Evolutionary conservation across 2,888 invertebrate species (phyloP).

Genomic region (Conomelus anceps): DNA sequence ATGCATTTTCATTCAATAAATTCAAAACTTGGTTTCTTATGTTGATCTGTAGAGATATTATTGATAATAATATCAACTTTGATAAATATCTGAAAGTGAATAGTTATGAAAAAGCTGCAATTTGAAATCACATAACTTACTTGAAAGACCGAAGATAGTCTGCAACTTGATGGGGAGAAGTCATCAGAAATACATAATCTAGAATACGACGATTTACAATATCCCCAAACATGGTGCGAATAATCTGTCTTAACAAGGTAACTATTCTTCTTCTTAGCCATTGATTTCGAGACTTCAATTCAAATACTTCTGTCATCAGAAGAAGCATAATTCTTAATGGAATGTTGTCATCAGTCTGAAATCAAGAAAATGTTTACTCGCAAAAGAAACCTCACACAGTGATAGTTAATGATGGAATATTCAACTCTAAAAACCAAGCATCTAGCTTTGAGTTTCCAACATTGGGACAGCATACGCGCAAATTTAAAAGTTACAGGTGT

Average conservation of each 20-base stretch:
- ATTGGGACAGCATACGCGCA: too few relatives aligned
- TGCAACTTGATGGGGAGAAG: conserved; percentile 81
- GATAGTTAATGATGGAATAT: too few relatives aligned
- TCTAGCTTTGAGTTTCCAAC: too few relatives aligned
- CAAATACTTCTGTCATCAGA: conserved; percentile 79
- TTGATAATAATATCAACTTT: too few relatives aligned
- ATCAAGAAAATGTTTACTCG: conserved; percentile 27
- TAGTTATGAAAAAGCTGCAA: neutral
- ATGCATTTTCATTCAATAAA: too few relatives aligned
- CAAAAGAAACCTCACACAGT: too few relatives aligned
- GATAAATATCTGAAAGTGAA: neutral
- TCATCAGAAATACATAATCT: conserved; percentile 78
- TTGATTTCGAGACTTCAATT: conserved; percentile 70
- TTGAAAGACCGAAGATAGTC: conserved; percentile 78
- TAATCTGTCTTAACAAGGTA: conserved; percentile 65
- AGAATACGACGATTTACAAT: conserved; percentile 80
- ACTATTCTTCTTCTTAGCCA: conserved; percentile 74
- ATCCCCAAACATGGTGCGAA: conserved; percentile 74
- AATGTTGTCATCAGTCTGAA: conserved; percentile 64
- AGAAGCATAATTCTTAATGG: conserved; percentile 71
- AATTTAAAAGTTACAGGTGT: too few relatives aligned
- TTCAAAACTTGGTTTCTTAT: too few relatives aligned
- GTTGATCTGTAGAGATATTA: too few relatives aligned
- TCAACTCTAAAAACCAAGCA: too few relatives aligned
- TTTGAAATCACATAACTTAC: conserved; percentile 47